Conservation (phyloP, 2,113 vertebrate genomes). For the Myiopsitta monachus region DNA sequence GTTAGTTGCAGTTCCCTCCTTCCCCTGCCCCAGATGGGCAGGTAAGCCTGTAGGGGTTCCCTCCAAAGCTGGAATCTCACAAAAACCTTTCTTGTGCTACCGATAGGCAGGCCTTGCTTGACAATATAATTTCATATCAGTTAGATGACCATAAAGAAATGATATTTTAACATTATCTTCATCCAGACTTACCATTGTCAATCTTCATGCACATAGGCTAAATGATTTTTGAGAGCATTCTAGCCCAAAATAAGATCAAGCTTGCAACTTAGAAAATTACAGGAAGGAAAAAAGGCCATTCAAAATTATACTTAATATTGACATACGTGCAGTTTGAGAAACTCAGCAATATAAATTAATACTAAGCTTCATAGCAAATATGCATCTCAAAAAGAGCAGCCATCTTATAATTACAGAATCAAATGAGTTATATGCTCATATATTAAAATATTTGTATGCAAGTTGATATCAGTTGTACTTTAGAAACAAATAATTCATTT, state of each 20-base stretch:
- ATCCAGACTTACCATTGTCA: background rate
- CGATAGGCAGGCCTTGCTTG: background rate
- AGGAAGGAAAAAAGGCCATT: background rate
- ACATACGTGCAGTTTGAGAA: background rate
- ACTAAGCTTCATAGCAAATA: background rate
- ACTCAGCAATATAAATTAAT: background rate
- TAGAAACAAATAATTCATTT: slow-evolving; percentile 36
- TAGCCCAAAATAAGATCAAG: background rate
- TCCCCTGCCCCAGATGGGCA: background rate
- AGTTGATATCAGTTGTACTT: background rate
- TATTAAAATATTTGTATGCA: background rate
- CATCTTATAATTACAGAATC: background rate
- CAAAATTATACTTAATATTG: background rate
- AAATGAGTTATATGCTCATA: background rate
- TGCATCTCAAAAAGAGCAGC: background rate
- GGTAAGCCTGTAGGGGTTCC: background rate
- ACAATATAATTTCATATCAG: background rate
- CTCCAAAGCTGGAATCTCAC: background rate
- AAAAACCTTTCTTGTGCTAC: background rate
- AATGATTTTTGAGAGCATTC: background rate
- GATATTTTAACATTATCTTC: background rate
- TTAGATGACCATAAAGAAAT: background rate
- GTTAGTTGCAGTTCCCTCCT: background rate
- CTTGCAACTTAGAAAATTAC: background rate
- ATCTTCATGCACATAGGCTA: background rate